Base-by-base conservation (phyloP, 1,140 invertebrate genomes). In the Grapholita molesta region DNA sequence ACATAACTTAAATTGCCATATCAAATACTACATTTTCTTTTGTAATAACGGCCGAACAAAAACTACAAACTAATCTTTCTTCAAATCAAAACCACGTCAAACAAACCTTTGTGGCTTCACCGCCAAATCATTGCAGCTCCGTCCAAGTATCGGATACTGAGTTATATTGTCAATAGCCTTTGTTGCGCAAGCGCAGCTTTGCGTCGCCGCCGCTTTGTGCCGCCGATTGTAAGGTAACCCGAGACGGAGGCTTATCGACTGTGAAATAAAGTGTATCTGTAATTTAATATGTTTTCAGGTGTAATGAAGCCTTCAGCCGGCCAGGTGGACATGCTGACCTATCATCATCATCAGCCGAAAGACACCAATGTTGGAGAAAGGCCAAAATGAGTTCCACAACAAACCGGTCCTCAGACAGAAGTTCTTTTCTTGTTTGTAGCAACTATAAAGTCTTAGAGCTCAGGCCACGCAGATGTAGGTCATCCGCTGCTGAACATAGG, bases 61-160 rank as follows among this genome's bases (percentile, higher is more conserved):
- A 48, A 15, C 42, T 48, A 48, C 42, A 48, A 15, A 21, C 15
- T 48, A 48, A 48, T 48, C 42, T 48, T 48, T 48, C 42, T 38
- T 18, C 53, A 55, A 55, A 25, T 55, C 53, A 55, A 25, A 55
- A 55, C 9, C 24, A 55, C 24, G 53, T 55, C 53, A 55, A 55
- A 55, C 53, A 55, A 55, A 24, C 23, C 24, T 55, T 55, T 55
- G 53, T 55, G 23, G 35, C 11, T 42, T 11, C 8, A 24, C 21
- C 24, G 53, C 53, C 48, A 65, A 73, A 73, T 73, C 66, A 73
- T 35, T 55, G 61, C 12, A n/a, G n/a, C 23, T 68, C 38, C n/a
- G 30, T 25, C 33, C 52, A 57, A 68, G 66, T 69, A 70, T 71
- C 69, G 52, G 69, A 67, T 52, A 55, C 53, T 12, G 23, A 55